Percentiles rank a stretch among this genome's conserved stretches.
Conservation (phyloP, 2,113 vertebrate genomes). For the Callipepla squamata region DNA sequence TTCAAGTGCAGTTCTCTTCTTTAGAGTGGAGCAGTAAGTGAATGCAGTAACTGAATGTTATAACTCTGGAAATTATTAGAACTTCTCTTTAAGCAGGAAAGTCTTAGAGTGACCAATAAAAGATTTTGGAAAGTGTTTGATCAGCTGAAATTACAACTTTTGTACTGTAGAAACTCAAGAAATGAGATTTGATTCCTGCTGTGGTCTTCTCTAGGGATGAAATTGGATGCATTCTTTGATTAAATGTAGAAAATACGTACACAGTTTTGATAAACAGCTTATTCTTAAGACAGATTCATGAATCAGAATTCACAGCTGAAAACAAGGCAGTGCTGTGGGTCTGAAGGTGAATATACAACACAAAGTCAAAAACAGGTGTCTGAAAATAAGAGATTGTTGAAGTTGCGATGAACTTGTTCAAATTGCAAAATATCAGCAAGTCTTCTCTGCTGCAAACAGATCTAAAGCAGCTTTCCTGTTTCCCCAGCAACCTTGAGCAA, state of each 20-base stretch:
- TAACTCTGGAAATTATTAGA: background rate
- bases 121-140: background rate
- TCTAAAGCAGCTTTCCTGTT: conserved; percentile 80
- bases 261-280: conserved; percentile 64
- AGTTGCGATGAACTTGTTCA: conserved; percentile 62
- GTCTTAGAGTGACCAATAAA: background rate
- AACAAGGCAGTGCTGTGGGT: conserved; percentile 56
- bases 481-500: conserved; percentile 80
- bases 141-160: conserved; percentile 9
- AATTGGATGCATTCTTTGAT: conserved; percentile 65
- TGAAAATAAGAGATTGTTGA: conserved; percentile 69
- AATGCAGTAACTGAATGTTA: background rate
- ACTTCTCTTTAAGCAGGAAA: background rate
- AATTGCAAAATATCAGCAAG: conserved; percentile 74
- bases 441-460: conserved; percentile 67
- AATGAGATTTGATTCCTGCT: conserved; percentile 55
- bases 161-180: conserved; percentile 16
- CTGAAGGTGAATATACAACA: conserved; percentile 59
- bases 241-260: conserved; percentile 58
- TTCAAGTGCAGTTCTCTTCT: background rate
- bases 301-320: conserved; percentile 55
- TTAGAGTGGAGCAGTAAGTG: background rate
- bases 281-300: conserved; percentile 41
- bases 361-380: conserved; percentile 57
- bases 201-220: conserved; percentile 37